Base-by-base conservation (phyloP, 92 coral and sea anemone genomes). In the Siderastrea radians region DNA sequence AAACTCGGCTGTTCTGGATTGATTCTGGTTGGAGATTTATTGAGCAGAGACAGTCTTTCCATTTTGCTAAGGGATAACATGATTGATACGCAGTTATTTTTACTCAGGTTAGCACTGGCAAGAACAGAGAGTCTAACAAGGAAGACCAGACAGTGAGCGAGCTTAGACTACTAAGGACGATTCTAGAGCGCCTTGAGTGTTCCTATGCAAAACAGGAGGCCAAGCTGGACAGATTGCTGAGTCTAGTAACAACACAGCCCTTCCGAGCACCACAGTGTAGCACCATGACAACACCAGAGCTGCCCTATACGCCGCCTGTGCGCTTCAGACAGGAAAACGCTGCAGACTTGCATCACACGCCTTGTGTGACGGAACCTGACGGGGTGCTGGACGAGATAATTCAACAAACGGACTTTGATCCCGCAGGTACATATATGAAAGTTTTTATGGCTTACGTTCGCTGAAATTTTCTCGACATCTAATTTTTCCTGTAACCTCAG, bases 171-270 rank as follows among this genome's bases (percentile, higher is more conserved):
- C n/a, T n/a, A n/a, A n/a, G n/a, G n/a, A n/a, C n/a, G n/a, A n/a
- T n/a, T n/a, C 64, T 60, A 60, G 64, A 0, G 64, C 64, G 64
- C 16, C 64, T 60, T n/a, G 64, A 60, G 64, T 60, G 64, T 60
- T 60, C 26, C 16, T 60, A 60, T 60, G 26, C 64, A 60, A 60
- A 60, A 60, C 64, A 60, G 64, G 64, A 60, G 64, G 64, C 64
- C 64, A 60, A 60, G 64, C 64, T 60, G 64, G 64, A 60, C 64
- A 60, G 64, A 60, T n/a, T 60, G 64, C 64, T 60, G 64, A 60
- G 16, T 60, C 64, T 60, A 60, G 64, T 60, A n/a, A 60, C 64
- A 60, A 60, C 26, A 60, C 64, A 60, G 64, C 13, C 64, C 64
- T 60, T 60, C 64, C 64, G 64, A 60, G 64, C 64, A 60, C 15